phyloP scores from a whole-genome alignment of 2,888 invertebrate genomes.

The Clivina fossor region DNA sequence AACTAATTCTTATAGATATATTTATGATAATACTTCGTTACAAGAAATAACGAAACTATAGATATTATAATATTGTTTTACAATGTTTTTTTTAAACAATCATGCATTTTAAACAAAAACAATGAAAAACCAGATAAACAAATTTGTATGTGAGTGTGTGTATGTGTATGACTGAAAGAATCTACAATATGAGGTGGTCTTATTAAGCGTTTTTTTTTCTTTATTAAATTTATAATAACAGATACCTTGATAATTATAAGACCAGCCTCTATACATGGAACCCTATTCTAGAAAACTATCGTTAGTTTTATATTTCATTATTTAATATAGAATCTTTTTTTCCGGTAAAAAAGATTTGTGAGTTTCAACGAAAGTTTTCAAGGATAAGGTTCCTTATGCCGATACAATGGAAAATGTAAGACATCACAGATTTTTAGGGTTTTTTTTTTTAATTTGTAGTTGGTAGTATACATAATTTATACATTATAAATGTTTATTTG shows the following conservation, averaged over 20 bases:
- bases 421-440: slow-evolving; percentile 31
- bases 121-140: background rate
- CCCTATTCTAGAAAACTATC: too few relatives aligned
- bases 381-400: too few relatives aligned
- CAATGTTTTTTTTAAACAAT: too few relatives aligned
- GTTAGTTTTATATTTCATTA: too few relatives aligned
- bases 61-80: slow-evolving; percentile 28
- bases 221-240: slow-evolving; percentile 25
- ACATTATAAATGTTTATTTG: slow-evolving; percentile 14
- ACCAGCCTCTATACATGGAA: too few relatives aligned
- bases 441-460: slow-evolving; percentile 10
- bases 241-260: too few relatives aligned
- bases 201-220: slow-evolving; percentile 23
- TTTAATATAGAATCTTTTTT: too few relatives aligned
- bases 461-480: slow-evolving; percentile 19
- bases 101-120: slow-evolving; percentile 24
- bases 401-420: slow-evolving; percentile 24
- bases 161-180: background rate
- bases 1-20: too few relatives aligned
- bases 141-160: background rate
- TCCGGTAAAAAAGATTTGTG: too few relatives aligned
- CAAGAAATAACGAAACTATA: slow-evolving; percentile 23
- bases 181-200: background rate
- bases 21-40: slow-evolving; percentile 22
- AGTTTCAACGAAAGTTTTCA: too few relatives aligned